Base-by-base conservation (phyloP, 1,140 invertebrate species). In the Hyposmocoma kahamanoa region DNA sequence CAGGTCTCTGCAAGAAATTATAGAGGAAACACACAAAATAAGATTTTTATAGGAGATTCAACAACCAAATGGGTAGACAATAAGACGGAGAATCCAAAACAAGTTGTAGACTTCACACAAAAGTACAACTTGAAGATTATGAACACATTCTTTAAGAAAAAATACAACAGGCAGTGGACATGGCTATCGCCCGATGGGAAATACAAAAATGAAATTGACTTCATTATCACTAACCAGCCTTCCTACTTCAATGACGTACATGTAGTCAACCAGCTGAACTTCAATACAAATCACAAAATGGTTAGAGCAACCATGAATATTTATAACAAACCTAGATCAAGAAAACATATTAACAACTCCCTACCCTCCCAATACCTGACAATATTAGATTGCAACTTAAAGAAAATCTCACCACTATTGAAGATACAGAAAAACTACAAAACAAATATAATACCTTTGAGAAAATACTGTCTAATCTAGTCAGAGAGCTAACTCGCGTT, bases 191-290 rank as follows among this genome's bases (percentile, higher is more conserved):
- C n/a, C n/a, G n/a, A 32, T 34, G 43, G 43, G 9, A 19, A 3
- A 20, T 46, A 46, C 20, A 46, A 20, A 21, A 46, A 46, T 34
- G 43, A 46, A 22, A 46, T 46, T 10, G 43, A 46, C 13, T 46
- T 21, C 18, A 32, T 46, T 34, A 20, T 34, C 10, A 34, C 43
- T 11, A 46, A 46, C n/a, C 18, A 22, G 8, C 28, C 30, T n/a
- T 20, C 11, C 21, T n/a, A 4, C 4, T 46, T 46, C 20, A 19
- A 9, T 1, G 20, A 46, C 15, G 22, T 21, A 34, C 18, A 13
- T 19, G 20, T 32, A 32, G 20, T 46, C 32, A 18, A 46, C 20
- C 11, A 34, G 32, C n/a, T n/a, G n/a, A n/a, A n/a, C n/a, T n/a
- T n/a, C n/a, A n/a, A n/a, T n/a, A n/a, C n/a, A n/a, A n/a, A n/a